Conservation (phyloP, 2,888 invertebrate genomes). For the Agriotes lineatus region DNA sequence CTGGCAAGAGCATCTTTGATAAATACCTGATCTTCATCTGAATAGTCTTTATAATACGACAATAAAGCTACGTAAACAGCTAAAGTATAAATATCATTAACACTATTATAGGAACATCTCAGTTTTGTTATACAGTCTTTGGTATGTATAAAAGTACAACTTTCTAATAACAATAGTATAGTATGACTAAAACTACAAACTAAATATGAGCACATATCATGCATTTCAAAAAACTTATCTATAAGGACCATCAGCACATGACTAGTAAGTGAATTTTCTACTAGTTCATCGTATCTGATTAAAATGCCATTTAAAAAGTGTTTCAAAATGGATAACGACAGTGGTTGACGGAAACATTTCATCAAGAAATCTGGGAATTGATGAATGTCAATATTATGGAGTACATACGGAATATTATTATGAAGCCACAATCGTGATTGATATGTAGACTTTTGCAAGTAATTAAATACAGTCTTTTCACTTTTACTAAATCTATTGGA, state of each 20-base stretch:
- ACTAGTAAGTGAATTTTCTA: neutral
- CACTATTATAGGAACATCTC: neutral
- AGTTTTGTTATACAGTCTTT: slow-evolving; percentile 11
- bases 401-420: slow-evolving; percentile 50
- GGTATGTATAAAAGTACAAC: neutral
- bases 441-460: slow-evolving; percentile 33
- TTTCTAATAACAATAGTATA: slow-evolving; percentile 25
- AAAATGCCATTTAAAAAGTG: slow-evolving; percentile 13
- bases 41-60: neutral
- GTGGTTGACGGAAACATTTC: slow-evolving; percentile 21
- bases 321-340: slow-evolving; percentile 46
- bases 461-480: slow-evolving; percentile 27
- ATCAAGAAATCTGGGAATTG: slow-evolving; percentile 42
- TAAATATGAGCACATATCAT: slow-evolving; percentile 5
- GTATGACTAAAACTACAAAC: slow-evolving; percentile 5
- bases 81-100: slow-evolving; percentile 15
- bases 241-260: slow-evolving; percentile 41
- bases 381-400: slow-evolving; percentile 37
- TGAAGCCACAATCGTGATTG: slow-evolving; percentile 50
- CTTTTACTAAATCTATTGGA: slow-evolving; percentile 34
- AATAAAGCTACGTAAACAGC: slow-evolving; percentile 19
- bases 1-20: slow-evolving; percentile 2
- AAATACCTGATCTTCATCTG: slow-evolving; percentile 6
- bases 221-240: slow-evolving; percentile 45
- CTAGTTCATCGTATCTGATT: slow-evolving; percentile 14